Conservation (phyloP, 2,888 invertebrate genomes). For the Microdon myrmicae region DNA sequence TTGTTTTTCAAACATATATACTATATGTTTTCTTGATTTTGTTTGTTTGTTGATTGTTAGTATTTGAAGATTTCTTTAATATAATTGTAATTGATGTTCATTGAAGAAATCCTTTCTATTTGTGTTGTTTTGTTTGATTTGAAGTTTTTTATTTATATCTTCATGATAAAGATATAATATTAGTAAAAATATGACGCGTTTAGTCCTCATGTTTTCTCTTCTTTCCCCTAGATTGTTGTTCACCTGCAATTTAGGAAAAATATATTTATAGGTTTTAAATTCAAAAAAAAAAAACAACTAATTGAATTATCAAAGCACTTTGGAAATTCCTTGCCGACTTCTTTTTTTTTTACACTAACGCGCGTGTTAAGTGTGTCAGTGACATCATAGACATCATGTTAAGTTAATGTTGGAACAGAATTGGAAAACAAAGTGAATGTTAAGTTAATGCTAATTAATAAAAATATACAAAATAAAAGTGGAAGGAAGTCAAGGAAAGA, state of each 20-base stretch:
- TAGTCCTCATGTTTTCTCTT: slow-evolving; percentile 77
- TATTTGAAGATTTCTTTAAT: no score
- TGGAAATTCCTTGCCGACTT: slow-evolving; percentile 50
- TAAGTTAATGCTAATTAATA: no score
- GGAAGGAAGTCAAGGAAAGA: no score
- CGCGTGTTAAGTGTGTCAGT: no score
- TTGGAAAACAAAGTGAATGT: no score
- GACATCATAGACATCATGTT: no score
- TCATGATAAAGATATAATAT: slow-evolving; percentile 37
- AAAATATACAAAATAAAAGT: no score
- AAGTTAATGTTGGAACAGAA: no score
- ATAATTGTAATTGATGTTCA: no score
- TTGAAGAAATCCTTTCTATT: slow-evolving; percentile 47
- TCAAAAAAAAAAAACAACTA: neutral
- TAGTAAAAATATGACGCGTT: slow-evolving; percentile 44
- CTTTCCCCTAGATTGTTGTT: slow-evolving; percentile 73
- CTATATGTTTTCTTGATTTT: slow-evolving; percentile 40
- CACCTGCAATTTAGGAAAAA: slow-evolving; percentile 61
- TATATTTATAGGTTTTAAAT: neutral
- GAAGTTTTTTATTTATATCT: slow-evolving; percentile 18
- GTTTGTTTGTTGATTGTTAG: slow-evolving; percentile 17
- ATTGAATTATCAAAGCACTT: neutral
- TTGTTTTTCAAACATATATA: slow-evolving; percentile 37
- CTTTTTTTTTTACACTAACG: slow-evolving; percentile 50
- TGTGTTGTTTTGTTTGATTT: slow-evolving; percentile 39